Percentiles rank a stretch among this genome's conserved stretches.
Evolutionary conservation across 2,888 invertebrate species (phyloP).

Genomic region (Diaperis boleti): DNA sequence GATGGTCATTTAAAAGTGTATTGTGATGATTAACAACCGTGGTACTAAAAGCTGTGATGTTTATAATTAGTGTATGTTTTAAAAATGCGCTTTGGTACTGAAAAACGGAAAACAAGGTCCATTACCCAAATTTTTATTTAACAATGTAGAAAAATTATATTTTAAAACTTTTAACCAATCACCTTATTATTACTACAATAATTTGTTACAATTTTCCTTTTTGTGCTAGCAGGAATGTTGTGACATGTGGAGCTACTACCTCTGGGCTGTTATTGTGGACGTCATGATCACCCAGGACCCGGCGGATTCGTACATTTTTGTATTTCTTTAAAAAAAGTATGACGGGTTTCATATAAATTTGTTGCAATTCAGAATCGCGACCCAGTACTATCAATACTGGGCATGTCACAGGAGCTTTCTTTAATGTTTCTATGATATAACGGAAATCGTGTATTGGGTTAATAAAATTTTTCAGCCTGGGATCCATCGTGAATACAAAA

Average conservation of each 20-base stretch:
- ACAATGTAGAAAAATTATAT: not conserved
- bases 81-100: not conserved
- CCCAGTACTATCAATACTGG: conserved; percentile 61
- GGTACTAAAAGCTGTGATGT: conserved; percentile 10
- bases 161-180: not conserved
- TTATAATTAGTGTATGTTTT: not conserved
- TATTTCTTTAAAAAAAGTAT: conserved; percentile 51
- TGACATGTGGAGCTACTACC: conserved; percentile 62
- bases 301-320: conserved; percentile 53
- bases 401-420: conserved; percentile 58
- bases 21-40: conserved; percentile 12
- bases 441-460: conserved; percentile 59
- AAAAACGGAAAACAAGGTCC: not conserved
- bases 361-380: conserved; percentile 44
- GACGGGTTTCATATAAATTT: conserved; percentile 49
- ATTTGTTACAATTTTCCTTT: not conserved
- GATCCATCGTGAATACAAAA: conserved; percentile 71
- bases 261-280: conserved; percentile 73
- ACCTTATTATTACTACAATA: not conserved
- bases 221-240: conserved; percentile 48
- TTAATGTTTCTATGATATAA: conserved; percentile 60
- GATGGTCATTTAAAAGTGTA: conserved; percentile 38
- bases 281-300: conserved; percentile 72
- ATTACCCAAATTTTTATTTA: not conserved
- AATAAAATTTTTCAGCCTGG: conserved; percentile 65